Base-by-base conservation (phyloP, 23 tunicate genomes). In the Aplidium turbinatum region DNA sequence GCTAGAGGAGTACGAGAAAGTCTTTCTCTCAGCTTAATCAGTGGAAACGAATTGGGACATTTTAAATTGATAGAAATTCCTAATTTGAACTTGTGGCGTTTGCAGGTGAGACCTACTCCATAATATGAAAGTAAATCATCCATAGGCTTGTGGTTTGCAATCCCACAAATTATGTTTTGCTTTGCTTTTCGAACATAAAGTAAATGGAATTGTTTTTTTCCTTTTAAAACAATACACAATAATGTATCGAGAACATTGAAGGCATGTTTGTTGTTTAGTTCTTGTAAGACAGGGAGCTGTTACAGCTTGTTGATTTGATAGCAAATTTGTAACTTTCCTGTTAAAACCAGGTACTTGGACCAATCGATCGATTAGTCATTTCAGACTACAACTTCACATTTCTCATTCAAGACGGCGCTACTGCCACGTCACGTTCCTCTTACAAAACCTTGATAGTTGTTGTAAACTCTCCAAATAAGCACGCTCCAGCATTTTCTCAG, bases 401-500 rank as follows among this genome's bases (percentile, higher is more conserved):
- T 29, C 52, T 78, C 54, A 83, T 65, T 0, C 26, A 68, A 58
- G 96, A 88, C 45, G 42, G 68, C n/a, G 82, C 42, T 24, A 53
- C 78, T 1, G 35, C 78, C 9, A 48, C 39, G 39, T 24, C 65
- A 5, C 68, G 96, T 46, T 35, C 19, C 29, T 68, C 83, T 0
- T 51, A 64, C 26, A 53, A 78, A 32, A 75, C 54, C 68, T 34
- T 90, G 33, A 57, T 54, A 0, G 58, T 90, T 21, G 69, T 90
- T 20, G 89, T 90, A 33, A 90, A 90, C 48, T 90, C 97, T 23
- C 79, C 64, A 4, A 81, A 90, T 47, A 45, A 82, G 30, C 85
- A 90, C 27, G 57, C 76, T 16, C 89, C 97, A 18, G 69, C 40
- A 16, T 90, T 90, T 38, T 5, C 46, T 4, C 57, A 76, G 6